Evolutionary conservation across 2,888 invertebrate genomes (phyloP).

Genomic region (Emmelina monodactyla): DNA sequence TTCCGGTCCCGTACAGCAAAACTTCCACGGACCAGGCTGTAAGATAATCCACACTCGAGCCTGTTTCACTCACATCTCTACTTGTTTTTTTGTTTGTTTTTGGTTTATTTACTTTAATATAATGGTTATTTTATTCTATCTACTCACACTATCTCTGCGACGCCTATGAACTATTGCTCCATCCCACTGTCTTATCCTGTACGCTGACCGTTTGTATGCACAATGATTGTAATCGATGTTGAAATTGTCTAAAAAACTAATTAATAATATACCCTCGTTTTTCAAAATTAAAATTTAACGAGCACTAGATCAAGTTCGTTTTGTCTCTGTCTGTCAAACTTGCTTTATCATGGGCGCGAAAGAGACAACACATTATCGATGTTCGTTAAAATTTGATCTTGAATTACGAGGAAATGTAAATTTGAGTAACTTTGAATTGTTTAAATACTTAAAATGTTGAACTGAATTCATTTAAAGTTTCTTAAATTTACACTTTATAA

Average conservation of each 20-base stretch:
- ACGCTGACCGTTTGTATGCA: background rate
- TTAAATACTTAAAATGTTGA: too few relatives aligned
- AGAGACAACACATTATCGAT: too few relatives aligned
- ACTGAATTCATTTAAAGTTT: too few relatives aligned
- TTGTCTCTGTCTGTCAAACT: background rate
- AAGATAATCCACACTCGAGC: constrained; percentile 70
- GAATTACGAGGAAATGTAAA: too few relatives aligned
- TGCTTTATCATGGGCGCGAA: background rate
- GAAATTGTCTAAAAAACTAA: too few relatives aligned
- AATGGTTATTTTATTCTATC: constrained; percentile 35
- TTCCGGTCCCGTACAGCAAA: constrained; percentile 99
- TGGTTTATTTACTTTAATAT: constrained; percentile 29
- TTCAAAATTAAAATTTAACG: too few relatives aligned
- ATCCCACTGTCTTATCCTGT: constrained; percentile 30
- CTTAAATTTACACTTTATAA: too few relatives aligned
- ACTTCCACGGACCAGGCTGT: constrained; percentile 99
- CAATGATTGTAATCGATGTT: too few relatives aligned
- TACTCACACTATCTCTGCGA: constrained; percentile 49
- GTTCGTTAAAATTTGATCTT: too few relatives aligned
- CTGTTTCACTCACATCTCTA: constrained; percentile 44
- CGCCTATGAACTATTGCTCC: constrained; percentile 23
- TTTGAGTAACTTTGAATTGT: too few relatives aligned
- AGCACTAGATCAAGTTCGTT: background rate
- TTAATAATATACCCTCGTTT: too few relatives aligned
- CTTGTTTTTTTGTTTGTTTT: constrained; percentile 38